phyloP scores from a whole-genome alignment of 2,888 invertebrate genomes.

The Trimorus sp. region DNA sequence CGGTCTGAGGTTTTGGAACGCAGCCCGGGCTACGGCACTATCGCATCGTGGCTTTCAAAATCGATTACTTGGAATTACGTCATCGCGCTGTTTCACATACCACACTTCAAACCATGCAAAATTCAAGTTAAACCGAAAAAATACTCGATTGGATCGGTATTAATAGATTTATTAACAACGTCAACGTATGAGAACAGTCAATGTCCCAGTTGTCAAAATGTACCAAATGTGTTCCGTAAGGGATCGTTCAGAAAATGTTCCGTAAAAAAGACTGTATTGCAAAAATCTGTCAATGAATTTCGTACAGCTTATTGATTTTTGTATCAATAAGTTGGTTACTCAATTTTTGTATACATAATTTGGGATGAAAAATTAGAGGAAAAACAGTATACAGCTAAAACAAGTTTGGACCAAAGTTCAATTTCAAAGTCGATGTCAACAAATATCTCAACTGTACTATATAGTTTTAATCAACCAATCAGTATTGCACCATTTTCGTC shows the following conservation, averaged over 20 bases:
- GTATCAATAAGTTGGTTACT: no score
- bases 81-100: conserved; percentile 34
- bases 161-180: background rate
- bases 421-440: no score
- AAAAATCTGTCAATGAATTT: no score
- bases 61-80: conserved; percentile 53
- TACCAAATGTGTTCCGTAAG: no score
- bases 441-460: no score
- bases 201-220: background rate
- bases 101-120: conserved; percentile 13
- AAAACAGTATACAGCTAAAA: no score
- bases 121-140: conserved; percentile 24
- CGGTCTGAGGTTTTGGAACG: conserved; percentile 39
- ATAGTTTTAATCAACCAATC: no score
- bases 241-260: background rate
- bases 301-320: no score
- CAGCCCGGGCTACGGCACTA: conserved; percentile 27
- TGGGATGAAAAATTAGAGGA: no score
- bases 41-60: conserved; percentile 45
- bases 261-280: background rate
- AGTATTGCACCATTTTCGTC: no score
- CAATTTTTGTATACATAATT: no score
- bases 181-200: background rate
- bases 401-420: no score
- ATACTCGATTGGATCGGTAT: background rate